Conservation (phyloP, 1,140 invertebrate species). For the Drosophila truncata region DNA sequence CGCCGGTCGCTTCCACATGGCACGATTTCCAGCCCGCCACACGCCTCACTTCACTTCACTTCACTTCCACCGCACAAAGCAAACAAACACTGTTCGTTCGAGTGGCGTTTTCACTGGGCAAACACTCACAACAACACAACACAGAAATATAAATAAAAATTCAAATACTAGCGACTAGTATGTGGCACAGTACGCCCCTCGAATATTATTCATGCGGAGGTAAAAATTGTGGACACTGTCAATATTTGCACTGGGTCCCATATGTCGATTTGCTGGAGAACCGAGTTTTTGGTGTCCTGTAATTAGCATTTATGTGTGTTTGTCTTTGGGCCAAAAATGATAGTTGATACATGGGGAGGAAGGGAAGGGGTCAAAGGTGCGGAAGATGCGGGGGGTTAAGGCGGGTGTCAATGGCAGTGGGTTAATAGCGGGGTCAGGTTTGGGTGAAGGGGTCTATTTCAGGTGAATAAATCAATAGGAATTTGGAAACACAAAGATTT, state of each 20-base stretch:
- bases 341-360: conserved; percentile 7
- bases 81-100: conserved; percentile 28
- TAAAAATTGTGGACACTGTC: conserved; percentile 71
- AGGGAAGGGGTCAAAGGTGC: background rate
- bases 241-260: conserved; percentile 77
- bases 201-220: conserved; percentile 68
- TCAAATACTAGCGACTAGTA: conserved; percentile 43
- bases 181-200: conserved; percentile 3
- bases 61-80: conserved; percentile 17
- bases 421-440: conserved; percentile 51
- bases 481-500: background rate
- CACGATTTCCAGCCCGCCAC: conserved; percentile 60
- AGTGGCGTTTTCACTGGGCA: conserved; percentile 57
- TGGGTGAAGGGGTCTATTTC: background rate
- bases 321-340: conserved; percentile 47
- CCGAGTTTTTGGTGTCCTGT: conserved; percentile 52
- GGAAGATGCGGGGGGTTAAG: background rate
- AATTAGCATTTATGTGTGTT: conserved; percentile 81
- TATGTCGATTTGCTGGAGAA: conserved; percentile 59
- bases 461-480: conserved; percentile 1
- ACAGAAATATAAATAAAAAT: conserved; percentile 12
- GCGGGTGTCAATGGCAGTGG: conserved; percentile 43
- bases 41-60: conserved; percentile 31
- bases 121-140: conserved; percentile 38
- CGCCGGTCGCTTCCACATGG: conserved; percentile 62